A percentile compares a stretch with the other conserved stretches of the same genome.
These are phyloP conservation scores for Microcebus lehilahytsara DNA, from an alignment of 2,113 vertebrate species.

Conservation along the genomic window DNA sequence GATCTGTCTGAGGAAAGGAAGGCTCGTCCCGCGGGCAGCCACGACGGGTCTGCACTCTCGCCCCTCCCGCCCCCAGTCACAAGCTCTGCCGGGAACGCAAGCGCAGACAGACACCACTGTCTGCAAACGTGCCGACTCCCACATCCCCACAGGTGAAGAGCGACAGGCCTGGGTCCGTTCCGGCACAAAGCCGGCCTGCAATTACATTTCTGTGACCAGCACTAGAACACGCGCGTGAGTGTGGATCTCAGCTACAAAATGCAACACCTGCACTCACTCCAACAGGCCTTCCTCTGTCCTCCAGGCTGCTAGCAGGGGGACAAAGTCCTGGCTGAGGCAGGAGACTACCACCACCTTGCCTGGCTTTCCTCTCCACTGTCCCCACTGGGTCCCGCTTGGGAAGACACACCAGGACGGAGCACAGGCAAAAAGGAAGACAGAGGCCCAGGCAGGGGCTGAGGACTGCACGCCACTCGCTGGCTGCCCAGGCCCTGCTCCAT, in stretches of 20 bases:
- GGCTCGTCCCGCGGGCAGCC: accelerated
- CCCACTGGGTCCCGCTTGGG: accelerated
- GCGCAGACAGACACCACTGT: accelerated
- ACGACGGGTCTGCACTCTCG: accelerated
- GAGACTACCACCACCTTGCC: accelerated
- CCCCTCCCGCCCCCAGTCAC: accelerated
- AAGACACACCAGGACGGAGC: background rate
- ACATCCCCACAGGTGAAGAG: accelerated
- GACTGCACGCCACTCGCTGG: accelerated
- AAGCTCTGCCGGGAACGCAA: accelerated
- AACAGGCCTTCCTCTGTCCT: background rate
- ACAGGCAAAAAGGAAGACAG: background rate
- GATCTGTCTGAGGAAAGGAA: conserved; percentile 73
- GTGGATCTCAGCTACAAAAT: background rate
- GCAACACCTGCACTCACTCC: accelerated
- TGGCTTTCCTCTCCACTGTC: accelerated
- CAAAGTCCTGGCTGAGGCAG: background rate
- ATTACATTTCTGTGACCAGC: accelerated
- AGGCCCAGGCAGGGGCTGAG: background rate
- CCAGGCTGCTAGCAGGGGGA: too few relatives aligned
- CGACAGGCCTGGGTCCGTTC: background rate
- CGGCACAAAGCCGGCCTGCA: accelerated
- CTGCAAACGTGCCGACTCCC: too few relatives aligned
- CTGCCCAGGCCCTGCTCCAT: accelerated
- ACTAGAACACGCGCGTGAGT: accelerated